Evolutionary conservation across 2,797 vertebrate genomes (phyloP).

Genomic region (Galago senegalensis): DNA sequence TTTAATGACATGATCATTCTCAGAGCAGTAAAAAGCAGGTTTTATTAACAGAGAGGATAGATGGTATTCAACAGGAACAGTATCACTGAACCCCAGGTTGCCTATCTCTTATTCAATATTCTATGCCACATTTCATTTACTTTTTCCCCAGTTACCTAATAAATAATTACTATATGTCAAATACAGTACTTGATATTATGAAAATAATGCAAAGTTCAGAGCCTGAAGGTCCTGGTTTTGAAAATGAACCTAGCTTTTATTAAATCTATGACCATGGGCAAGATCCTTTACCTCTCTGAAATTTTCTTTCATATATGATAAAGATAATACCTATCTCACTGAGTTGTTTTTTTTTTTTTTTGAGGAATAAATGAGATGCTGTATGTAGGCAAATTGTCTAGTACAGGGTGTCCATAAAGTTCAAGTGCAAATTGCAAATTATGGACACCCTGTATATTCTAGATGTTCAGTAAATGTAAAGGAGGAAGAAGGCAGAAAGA

Average conservation of each 20-base stretch:
- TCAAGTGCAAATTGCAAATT: no score
- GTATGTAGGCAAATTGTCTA: not conserved
- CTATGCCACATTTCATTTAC: not conserved
- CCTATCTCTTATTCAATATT: not conserved
- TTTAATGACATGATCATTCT: conserved; percentile 56
- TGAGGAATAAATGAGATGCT: not conserved
- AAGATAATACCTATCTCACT: not conserved
- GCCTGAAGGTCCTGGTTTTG: not conserved
- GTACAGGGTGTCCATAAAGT: no score
- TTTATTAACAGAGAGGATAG: conserved; percentile 42
- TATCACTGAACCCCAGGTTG: not conserved
- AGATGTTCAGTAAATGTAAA: not conserved
- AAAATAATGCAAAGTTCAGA: not conserved
- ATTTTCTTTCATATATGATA: not conserved
- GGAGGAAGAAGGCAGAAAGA: not conserved
- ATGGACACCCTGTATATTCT: not conserved
- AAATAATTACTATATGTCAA: not conserved
- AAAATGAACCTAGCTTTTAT: not conserved
- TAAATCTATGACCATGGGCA: not conserved
- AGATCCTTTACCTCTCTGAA: not conserved
- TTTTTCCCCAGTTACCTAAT: not conserved
- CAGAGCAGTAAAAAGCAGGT: conserved; percentile 51
- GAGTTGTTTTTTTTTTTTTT: not conserved
- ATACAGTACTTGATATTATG: not conserved
- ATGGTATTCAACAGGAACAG: not conserved